These are phyloP conservation scores for Callyntrura guangdongensis DNA, from an alignment of 2,888 invertebrate genomes.

Conservation along the genomic window DNA sequence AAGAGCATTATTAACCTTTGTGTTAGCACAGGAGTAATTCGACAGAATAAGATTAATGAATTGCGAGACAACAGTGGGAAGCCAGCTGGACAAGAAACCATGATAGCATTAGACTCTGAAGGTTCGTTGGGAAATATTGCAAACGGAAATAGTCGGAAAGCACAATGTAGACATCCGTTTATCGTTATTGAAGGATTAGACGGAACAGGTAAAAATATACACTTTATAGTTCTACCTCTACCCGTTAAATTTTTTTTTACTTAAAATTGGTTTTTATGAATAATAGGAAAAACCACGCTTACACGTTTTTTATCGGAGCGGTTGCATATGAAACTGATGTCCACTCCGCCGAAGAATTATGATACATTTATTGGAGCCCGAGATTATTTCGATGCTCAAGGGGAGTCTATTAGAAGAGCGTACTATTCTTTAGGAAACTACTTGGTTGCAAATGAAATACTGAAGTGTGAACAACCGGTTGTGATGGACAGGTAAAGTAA, in stretches of 20 bases:
- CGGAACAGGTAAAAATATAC: conserved; percentile 86
- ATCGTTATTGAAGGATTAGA: conserved; percentile 87
- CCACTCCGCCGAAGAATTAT: conserved; percentile 86
- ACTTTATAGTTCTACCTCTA: too few relatives aligned
- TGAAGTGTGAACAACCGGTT: conserved; percentile 86
- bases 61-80: too few relatives aligned
- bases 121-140: too few relatives aligned
- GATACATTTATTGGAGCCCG: conserved; percentile 84
- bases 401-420: conserved; percentile 85
- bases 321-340: conserved; percentile 85
- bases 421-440: conserved; percentile 87
- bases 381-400: conserved; percentile 85
- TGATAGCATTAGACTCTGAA: too few relatives aligned
- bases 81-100: too few relatives aligned
- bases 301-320: conserved; percentile 85
- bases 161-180: conserved; percentile 85
- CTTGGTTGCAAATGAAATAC: conserved; percentile 86
- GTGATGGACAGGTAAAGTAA: conserved; percentile 86
- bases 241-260: too few relatives aligned
- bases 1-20: conserved; percentile 42
- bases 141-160: neutral
- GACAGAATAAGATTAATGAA: too few relatives aligned
- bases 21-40: conserved; percentile 7
- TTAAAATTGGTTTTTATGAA: neutral
- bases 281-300: conserved; percentile 86